Evolutionary conservation across 2,888 invertebrate species (phyloP).

Genomic region (Macrosoma leucophasiata): DNA sequence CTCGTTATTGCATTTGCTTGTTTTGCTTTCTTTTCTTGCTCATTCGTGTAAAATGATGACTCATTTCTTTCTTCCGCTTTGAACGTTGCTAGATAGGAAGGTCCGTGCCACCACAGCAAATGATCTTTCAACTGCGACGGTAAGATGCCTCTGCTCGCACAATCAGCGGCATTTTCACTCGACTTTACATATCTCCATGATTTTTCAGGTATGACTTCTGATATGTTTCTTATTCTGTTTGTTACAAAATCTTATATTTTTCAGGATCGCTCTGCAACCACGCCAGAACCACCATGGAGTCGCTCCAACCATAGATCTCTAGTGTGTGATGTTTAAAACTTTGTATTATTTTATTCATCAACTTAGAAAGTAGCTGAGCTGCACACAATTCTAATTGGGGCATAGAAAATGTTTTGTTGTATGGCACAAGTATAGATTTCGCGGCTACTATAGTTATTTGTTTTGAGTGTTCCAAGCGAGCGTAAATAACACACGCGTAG

Average conservation of each 20-base stretch:
- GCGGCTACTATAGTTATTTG: constrained; percentile 11
- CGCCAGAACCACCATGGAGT: constrained; percentile 18
- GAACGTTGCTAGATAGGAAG: neutral
- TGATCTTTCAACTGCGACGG: constrained; percentile 8
- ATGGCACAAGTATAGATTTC: constrained; percentile 10
- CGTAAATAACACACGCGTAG: constrained; percentile 13
- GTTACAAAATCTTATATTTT: constrained; percentile 21
- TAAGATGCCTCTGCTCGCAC: constrained; percentile 17
- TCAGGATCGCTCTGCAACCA: constrained; percentile 19
- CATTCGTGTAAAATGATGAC: neutral
- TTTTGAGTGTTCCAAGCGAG: constrained; percentile 2
- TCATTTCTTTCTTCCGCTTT: neutral
- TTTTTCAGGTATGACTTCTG: constrained; percentile 6
- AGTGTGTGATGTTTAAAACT: constrained; percentile 5
- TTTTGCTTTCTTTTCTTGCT: no score
- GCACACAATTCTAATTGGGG: constrained; percentile 10
- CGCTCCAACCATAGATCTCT: constrained; percentile 14
- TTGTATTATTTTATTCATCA: constrained; percentile 9
- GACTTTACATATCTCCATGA: constrained; percentile 17
- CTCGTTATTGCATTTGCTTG: neutral
- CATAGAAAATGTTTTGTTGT: constrained; percentile 9
- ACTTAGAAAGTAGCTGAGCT: neutral
- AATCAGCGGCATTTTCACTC: constrained; percentile 21
- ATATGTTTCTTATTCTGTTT: constrained; percentile 16
- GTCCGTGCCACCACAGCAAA: constrained; percentile 3